phyloP scores from a whole-genome alignment of 2,888 invertebrate genomes.

The Charanyca ferruginea region DNA sequence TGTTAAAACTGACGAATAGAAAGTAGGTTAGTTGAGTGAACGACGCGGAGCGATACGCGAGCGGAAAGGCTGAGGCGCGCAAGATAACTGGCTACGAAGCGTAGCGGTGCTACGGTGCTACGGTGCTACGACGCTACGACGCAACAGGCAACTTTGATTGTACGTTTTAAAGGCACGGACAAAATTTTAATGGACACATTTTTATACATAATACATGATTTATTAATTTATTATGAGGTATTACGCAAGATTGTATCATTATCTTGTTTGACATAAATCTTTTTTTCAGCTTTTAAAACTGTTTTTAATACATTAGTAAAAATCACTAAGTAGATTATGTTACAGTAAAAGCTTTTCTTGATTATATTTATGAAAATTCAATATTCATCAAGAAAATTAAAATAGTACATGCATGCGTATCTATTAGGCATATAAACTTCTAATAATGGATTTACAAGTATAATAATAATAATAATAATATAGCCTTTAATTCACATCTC shows the following conservation, averaged over 20 bases:
- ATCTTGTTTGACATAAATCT: neutral
- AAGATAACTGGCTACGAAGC: conserved; percentile 85
- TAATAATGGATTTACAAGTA: too few relatives aligned
- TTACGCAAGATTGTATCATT: neutral
- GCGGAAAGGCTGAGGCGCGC: conserved; percentile 82
- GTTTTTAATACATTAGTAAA: too few relatives aligned
- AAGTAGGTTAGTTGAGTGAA: conserved; percentile 76
- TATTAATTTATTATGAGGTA: neutral
- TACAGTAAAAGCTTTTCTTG: too few relatives aligned
- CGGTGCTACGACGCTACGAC: conserved; percentile 79
- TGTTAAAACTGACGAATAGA: conserved; percentile 65
- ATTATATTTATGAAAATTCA: too few relatives aligned
- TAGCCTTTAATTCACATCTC: too few relatives aligned
- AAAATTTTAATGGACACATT: conserved; percentile 52
- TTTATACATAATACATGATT: conserved; percentile 17
- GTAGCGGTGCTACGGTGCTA: conserved; percentile 75
- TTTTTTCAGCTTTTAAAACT: neutral
- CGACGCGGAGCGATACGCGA: conserved; percentile 76
- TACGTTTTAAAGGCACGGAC: conserved; percentile 34
- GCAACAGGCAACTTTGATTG: conserved; percentile 81
- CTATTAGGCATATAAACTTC: too few relatives aligned
- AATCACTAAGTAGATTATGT: too few relatives aligned
- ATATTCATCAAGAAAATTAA: too few relatives aligned
- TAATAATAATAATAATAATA: too few relatives aligned
- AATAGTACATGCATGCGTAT: too few relatives aligned